These are phyloP conservation scores for Siniperca undulata DNA, from an alignment of 2,797 vertebrate genomes.

Conservation along the genomic window DNA sequence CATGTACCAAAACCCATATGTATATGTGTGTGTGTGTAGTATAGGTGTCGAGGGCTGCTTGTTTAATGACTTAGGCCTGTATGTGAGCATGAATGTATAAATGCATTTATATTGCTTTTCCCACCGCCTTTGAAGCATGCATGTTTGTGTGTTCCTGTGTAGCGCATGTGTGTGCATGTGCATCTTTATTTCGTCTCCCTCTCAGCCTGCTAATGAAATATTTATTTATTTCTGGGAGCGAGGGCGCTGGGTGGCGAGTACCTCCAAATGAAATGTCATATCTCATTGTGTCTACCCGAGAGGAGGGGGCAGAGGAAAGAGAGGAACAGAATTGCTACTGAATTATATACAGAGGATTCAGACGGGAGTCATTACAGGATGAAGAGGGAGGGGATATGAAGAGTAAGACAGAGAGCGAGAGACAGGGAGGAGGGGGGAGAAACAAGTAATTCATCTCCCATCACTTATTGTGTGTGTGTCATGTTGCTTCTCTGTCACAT, in stretches of 20 bases:
- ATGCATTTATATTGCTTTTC: conserved; percentile 55
- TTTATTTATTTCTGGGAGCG: conserved; percentile 91
- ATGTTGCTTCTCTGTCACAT: conserved; percentile 39
- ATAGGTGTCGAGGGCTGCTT: conserved; percentile 25
- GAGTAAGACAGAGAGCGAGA: conserved; percentile 16
- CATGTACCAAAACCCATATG: conserved; percentile 30
- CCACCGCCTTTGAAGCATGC: background rate
- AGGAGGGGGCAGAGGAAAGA: conserved; percentile 61
- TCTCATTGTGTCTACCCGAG: conserved; percentile 80
- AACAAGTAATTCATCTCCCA: conserved; percentile 54
- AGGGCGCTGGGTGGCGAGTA: conserved; percentile 73
- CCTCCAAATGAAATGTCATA: conserved; percentile 85
- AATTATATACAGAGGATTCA: conserved; percentile 79
- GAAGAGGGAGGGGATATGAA: conserved; percentile 40
- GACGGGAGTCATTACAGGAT: conserved; percentile 80
- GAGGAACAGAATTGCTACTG: conserved; percentile 76
- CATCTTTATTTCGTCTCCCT: conserved; percentile 74
- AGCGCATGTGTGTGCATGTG: conserved; percentile 9
- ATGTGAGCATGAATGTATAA: conserved; percentile 62
- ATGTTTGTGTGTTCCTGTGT: conserved; percentile 30
- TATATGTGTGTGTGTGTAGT: background rate
- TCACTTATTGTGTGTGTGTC: conserved; percentile 45
- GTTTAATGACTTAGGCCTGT: conserved; percentile 53
- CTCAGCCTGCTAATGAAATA: conserved; percentile 87
- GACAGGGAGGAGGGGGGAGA: background rate